phyloP scores from a whole-genome alignment of 2,888 invertebrate species.

The Arenicola marina region DNA sequence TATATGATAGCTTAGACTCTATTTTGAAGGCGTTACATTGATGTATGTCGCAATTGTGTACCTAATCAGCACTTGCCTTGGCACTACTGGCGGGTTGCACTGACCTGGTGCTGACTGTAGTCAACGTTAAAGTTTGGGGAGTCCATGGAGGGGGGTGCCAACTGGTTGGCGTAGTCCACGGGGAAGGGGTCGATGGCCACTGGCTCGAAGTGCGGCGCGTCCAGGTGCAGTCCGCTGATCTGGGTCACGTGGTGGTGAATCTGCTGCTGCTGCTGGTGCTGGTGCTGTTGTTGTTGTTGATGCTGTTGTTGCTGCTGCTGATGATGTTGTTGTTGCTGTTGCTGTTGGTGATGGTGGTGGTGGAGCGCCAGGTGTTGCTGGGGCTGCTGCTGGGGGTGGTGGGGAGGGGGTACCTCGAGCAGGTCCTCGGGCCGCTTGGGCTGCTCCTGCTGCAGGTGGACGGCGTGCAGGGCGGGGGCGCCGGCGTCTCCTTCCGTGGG shows the following conservation, averaged over 20 bases:
- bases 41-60: no score
- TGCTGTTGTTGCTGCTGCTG: background rate
- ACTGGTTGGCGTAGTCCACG: conserved; percentile 51
- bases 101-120: conserved; percentile 47
- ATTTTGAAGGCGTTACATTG: no score
- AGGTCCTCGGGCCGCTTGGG: background rate
- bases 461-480: no score
- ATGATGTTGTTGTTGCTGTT: background rate
- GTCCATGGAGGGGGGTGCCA: conserved; percentile 59
- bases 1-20: no score
- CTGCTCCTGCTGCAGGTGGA: no score
- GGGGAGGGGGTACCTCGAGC: background rate
- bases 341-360: background rate
- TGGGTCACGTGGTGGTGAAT: no score
- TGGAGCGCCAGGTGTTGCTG: background rate
- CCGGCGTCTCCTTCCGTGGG: conserved; percentile 8
- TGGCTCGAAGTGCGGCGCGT: conserved; percentile 55
- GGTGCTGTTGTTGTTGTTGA: background rate
- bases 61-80: background rate
- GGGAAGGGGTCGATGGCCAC: conserved; percentile 58
- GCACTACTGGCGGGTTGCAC: background rate
- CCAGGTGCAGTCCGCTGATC: conserved; percentile 47
- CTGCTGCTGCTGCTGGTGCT: conserved; percentile 2
- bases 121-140: conserved; percentile 60
- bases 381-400: background rate